Percentiles rank a stretch among this genome's conserved stretches.
Conservation (phyloP, 2,888 invertebrate genomes). For the Operophtera brumata region DNA sequence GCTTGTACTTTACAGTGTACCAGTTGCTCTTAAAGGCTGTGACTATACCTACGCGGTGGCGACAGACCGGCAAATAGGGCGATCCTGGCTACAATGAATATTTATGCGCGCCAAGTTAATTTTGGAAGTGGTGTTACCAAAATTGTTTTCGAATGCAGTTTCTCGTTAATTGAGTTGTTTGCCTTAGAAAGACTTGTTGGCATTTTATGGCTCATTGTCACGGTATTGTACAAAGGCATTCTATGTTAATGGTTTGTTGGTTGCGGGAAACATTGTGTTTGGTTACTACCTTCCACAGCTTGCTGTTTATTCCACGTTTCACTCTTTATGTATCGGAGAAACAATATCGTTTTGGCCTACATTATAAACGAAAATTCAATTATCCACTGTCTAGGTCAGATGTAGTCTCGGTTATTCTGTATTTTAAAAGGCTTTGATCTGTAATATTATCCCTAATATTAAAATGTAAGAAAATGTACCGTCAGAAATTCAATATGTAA, state of each 20-base stretch:
- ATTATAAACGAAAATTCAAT: not conserved
- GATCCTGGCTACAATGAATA: conserved; percentile 64
- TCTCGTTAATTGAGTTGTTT: conserved; percentile 32
- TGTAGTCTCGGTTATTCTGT: not conserved
- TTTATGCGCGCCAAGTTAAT: conserved; percentile 59
- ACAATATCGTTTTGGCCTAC: no score
- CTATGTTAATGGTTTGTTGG: conserved; percentile 11
- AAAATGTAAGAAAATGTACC: not conserved
- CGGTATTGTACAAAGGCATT: conserved; percentile 12
- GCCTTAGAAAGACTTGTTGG: conserved; percentile 16
- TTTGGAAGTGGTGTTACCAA: conserved; percentile 50
- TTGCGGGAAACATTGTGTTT: conserved; percentile 1
- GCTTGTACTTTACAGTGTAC: not conserved
- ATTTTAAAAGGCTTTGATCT: not conserved
- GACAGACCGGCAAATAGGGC: conserved; percentile 70
- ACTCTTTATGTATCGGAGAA: no score
- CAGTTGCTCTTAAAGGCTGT: conserved; percentile 5
- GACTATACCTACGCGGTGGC: conserved; percentile 50
- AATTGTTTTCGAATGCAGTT: conserved; percentile 35
- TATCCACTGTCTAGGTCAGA: not conserved
- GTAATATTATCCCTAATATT: not conserved
- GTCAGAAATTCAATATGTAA: not conserved
- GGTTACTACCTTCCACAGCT: not conserved
- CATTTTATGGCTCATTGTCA: conserved; percentile 20
- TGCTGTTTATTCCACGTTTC: not conserved